These are phyloP conservation scores for Orussus abietinus DNA, from an alignment of 1,140 invertebrate genomes.

Conservation along the genomic window DNA sequence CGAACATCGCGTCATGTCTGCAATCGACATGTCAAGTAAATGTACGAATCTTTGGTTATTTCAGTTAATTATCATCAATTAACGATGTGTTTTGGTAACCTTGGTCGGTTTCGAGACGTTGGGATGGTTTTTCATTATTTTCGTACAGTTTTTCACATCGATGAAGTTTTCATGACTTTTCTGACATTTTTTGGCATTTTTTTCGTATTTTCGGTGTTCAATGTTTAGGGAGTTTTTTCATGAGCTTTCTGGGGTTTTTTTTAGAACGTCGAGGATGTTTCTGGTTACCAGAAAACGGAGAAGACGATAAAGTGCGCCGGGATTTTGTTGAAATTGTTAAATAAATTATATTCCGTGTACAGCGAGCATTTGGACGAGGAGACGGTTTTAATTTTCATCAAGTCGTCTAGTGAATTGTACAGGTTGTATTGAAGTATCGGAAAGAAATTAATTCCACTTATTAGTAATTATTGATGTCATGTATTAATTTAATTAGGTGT, in stretches of 20 bases:
- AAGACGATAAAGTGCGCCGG: constrained; percentile 25
- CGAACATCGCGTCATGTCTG: constrained; percentile 25
- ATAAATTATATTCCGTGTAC: constrained; percentile 32
- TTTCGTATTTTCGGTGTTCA: constrained; percentile 6
- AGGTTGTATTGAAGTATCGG: constrained; percentile 14
- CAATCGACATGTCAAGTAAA: constrained; percentile 22
- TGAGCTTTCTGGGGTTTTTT: no score
- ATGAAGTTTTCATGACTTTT: no score
- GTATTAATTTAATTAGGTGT: constrained; percentile 18
- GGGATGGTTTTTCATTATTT: no score
- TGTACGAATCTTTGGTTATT: constrained; percentile 13
- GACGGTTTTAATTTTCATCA: constrained; percentile 20
- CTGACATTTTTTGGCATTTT: no score
- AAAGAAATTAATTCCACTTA: constrained; percentile 4
- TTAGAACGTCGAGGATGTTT: no score
- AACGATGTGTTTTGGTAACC: no score
- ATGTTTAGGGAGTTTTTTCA: constrained; percentile 16
- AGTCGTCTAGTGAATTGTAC: constrained; percentile 30
- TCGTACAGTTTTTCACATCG: no score
- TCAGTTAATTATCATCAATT: constrained; percentile 5
- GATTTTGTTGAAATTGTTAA: constrained; percentile 36
- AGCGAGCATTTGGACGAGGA: constrained; percentile 21
- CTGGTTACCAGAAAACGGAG: constrained; percentile 19
- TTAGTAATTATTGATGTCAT: constrained; percentile 10
- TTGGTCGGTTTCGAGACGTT: no score